A percentile compares a stretch with the other conserved stretches of the same genome.
Conservation (phyloP, 1,140 invertebrate genomes). For the Hermatobates lingyangjiaoensis region DNA sequence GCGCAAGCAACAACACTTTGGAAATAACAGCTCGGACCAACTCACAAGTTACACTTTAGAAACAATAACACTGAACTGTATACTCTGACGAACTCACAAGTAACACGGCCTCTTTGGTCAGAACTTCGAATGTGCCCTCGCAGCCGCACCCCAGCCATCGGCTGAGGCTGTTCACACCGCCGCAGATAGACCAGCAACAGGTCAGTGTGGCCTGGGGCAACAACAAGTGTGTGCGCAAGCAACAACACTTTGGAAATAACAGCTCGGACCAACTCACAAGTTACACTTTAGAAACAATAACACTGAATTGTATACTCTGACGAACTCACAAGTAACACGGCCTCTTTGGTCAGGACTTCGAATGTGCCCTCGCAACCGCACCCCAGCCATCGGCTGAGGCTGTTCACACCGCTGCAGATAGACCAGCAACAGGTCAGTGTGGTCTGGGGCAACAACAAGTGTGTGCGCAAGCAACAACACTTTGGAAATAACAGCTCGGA, state of each 20-base stretch:
- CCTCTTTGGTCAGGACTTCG: slow-evolving; percentile 43
- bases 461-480: neutral
- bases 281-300: too few relatives aligned
- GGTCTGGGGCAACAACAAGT: neutral
- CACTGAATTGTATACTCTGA: too few relatives aligned
- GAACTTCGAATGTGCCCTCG: slow-evolving; percentile 32
- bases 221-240: neutral
- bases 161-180: slow-evolving; percentile 41
- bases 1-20: neutral
- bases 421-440: slow-evolving; percentile 8
- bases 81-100: slow-evolving; percentile 39
- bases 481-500: neutral
- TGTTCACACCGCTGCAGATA: slow-evolving; percentile 42
- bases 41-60: too few relatives aligned
- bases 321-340: slow-evolving; percentile 46
- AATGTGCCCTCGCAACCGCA: slow-evolving; percentile 34
- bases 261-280: too few relatives aligned
- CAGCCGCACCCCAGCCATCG: slow-evolving; percentile 34
- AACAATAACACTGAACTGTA: too few relatives aligned
- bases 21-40: neutral
- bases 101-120: slow-evolving; percentile 53
- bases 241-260: neutral
- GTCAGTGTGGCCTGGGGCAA: slow-evolving; percentile 7
- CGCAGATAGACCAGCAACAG: slow-evolving; percentile 23
- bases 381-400: slow-evolving; percentile 32